phyloP scores from a whole-genome alignment of 2,888 invertebrate species.

The Papilio demoleus region DNA sequence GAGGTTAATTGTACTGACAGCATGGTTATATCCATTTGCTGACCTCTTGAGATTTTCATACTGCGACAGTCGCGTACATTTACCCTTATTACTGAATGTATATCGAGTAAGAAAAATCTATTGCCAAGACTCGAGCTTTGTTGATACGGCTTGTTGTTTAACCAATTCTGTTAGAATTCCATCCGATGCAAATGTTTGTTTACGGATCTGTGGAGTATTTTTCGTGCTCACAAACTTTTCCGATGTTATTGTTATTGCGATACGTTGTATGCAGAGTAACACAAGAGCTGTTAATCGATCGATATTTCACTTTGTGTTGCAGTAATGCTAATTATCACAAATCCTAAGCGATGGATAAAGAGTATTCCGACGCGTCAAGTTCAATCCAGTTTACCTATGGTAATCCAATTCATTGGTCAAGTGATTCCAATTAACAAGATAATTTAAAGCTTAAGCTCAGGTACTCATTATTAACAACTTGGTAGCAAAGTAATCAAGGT shows the following conservation, averaged over 20 bases:
- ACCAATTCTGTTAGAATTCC: neutral
- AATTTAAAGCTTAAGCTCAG: neutral
- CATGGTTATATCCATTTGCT: too few species aligned
- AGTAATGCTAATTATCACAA: constrained; percentile 9
- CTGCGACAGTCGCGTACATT: neutral
- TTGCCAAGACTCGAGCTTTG: neutral
- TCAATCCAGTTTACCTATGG: constrained; percentile 24
- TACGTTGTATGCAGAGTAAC: neutral
- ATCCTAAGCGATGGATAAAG: constrained; percentile 2
- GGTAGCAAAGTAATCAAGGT: neutral
- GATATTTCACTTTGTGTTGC: neutral
- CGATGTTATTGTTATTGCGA: neutral
- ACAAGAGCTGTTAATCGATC: neutral
- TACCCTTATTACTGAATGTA: neutral
- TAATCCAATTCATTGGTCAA: neutral
- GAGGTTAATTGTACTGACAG: neutral
- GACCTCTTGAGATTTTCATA: too few species aligned
- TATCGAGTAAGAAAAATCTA: neutral
- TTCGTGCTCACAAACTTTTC: neutral
- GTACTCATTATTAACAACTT: neutral
- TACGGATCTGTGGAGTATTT: constrained; percentile 3
- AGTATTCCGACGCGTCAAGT: neutral
- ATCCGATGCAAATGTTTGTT: neutral
- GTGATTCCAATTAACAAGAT: neutral
- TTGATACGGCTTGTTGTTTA: neutral